Conservation (phyloP, 1,140 invertebrate species). For the Nebria ingens region DNA sequence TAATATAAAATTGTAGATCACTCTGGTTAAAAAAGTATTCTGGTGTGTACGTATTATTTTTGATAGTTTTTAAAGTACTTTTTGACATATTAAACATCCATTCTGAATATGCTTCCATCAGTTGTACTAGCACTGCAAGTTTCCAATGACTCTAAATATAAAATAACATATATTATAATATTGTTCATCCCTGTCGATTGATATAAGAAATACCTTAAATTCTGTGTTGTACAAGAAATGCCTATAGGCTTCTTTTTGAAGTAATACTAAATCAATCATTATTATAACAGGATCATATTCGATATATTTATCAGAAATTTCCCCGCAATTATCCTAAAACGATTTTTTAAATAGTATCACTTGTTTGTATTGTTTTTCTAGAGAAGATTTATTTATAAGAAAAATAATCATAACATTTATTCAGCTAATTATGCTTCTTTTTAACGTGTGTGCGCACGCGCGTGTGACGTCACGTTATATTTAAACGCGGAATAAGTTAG, state of each 20-base stretch:
- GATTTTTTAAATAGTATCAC: slow-evolving; percentile 15
- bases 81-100: slow-evolving; percentile 33
- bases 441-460: no score
- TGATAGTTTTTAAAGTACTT: slow-evolving; percentile 27
- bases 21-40: slow-evolving; percentile 22
- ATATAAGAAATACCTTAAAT: slow-evolving; percentile 44
- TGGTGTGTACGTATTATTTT: slow-evolving; percentile 32
- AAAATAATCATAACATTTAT: no score
- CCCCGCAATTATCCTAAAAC: slow-evolving; percentile 58
- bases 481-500: no score
- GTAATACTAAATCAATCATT: slow-evolving; percentile 67
- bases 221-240: slow-evolving; percentile 70
- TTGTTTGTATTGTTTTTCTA: neutral
- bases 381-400: neutral
- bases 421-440: no score
- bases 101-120: slow-evolving; percentile 48
- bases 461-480: no score
- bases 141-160: slow-evolving; percentile 49
- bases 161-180: slow-evolving; percentile 17
- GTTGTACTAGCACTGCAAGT: slow-evolving; percentile 42
- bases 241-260: slow-evolving; percentile 68
- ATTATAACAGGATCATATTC: slow-evolving; percentile 79
- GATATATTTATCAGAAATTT: slow-evolving; percentile 76
- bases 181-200: neutral
- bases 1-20: slow-evolving; percentile 27